These are phyloP conservation scores for Tolypeutes matacus DNA, from an alignment of 2,797 vertebrate species.

Conservation along the genomic window DNA sequence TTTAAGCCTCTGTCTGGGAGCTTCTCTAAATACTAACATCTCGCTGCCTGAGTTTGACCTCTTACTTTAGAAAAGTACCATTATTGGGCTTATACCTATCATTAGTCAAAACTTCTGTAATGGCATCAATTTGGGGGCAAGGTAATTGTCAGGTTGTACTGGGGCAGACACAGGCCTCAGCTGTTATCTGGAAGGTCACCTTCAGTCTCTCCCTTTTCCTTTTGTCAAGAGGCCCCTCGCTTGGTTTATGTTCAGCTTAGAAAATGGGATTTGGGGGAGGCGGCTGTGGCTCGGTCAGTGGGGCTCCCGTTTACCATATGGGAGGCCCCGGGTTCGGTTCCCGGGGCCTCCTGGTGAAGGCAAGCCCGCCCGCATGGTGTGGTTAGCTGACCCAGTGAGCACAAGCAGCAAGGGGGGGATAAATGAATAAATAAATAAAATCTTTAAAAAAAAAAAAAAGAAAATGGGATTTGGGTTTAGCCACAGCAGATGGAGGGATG, in stretches of 20 bases:
- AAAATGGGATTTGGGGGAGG: slow-evolving; percentile 18
- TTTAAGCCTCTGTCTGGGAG: neutral
- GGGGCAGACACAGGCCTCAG: neutral
- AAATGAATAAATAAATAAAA: too few relatives aligned
- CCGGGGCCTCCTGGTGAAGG: too few relatives aligned
- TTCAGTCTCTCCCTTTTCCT: slow-evolving; percentile 22
- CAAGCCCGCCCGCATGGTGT: too few relatives aligned
- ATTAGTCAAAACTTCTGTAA: slow-evolving; percentile 18
- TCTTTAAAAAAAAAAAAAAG: too few relatives aligned
- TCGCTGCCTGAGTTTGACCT: neutral
- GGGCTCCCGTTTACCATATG: too few relatives aligned
- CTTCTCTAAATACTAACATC: neutral
- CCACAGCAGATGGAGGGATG: neutral
- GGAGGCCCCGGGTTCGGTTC: too few relatives aligned
- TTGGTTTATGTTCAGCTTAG: slow-evolving; percentile 30
- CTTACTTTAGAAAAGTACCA: slow-evolving; percentile 18
- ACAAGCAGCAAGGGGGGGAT: too few relatives aligned
- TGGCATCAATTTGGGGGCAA: neutral
- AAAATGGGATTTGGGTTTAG: slow-evolving; percentile 45
- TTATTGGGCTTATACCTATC: neutral
- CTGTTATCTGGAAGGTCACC: neutral
- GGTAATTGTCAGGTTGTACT: neutral
- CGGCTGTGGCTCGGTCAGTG: too few relatives aligned
- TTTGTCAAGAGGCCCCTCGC: neutral
- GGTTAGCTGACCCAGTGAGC: too few relatives aligned